A percentile compares a stretch with the other conserved stretches of the same genome.
Conservation (phyloP, 2,797 vertebrate species). For the Coendou prehensilis region DNA sequence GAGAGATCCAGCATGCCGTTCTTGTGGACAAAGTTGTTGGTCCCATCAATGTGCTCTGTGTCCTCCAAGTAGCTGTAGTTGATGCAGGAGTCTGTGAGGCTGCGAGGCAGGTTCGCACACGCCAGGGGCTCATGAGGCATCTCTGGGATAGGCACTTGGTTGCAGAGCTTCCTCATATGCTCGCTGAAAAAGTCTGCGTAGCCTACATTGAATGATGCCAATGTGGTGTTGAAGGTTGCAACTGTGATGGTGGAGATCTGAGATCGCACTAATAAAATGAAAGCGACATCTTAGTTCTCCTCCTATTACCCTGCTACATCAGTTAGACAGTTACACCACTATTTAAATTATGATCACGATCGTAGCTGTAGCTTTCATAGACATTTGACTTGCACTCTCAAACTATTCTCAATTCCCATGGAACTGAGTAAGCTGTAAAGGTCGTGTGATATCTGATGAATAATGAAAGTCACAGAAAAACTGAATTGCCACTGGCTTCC, state of each 20-base stretch:
- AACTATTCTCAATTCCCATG: neutral
- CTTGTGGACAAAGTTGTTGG: slow-evolving; percentile 98
- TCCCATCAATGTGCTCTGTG: slow-evolving; percentile 97
- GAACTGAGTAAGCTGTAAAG: neutral
- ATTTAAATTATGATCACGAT: neutral
- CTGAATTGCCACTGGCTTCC: neutral
- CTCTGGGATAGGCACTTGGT: slow-evolving; percentile 95
- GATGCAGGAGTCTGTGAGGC: slow-evolving; percentile 99
- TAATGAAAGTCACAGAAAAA: neutral
- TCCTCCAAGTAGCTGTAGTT: slow-evolving; percentile 98
- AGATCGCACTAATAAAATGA: slow-evolving; percentile 92
- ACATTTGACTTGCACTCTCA: neutral
- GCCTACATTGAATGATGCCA: slow-evolving; percentile 99
- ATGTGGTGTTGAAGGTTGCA: slow-evolving; percentile 98
- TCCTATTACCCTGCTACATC: neutral
- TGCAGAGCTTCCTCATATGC: slow-evolving; percentile 98
- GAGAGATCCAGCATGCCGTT: slow-evolving; percentile 99
- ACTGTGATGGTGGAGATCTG: slow-evolving; percentile 99
- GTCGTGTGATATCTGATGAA: neutral
- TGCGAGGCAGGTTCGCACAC: slow-evolving; percentile 97
- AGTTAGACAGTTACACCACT: neutral
- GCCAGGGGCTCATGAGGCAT: slow-evolving; percentile 96
- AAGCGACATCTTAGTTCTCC: slow-evolving; percentile 60
- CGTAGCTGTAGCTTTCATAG: neutral
- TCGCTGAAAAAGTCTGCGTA: slow-evolving; percentile 99